Evolutionary conservation across 2,888 invertebrate genomes (phyloP), one percentile per base, ranked within the genome.

Genomic region (Polyommatus icarus): DNA sequence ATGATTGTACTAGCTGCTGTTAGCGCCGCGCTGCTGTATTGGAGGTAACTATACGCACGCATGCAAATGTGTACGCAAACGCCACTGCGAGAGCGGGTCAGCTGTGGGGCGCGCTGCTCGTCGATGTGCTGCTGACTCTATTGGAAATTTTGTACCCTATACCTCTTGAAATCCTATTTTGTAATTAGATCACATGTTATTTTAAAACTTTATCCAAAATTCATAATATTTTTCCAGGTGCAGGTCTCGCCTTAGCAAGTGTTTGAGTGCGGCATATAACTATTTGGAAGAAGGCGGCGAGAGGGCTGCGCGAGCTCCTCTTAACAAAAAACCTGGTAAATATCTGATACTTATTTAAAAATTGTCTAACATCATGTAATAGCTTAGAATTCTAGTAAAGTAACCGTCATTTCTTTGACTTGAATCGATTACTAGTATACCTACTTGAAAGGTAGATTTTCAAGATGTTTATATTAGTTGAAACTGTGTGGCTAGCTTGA

Each of bases 311-410:
- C 82, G 92, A 15, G 92, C 91, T 0, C 93, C 92, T 0, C 88
- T 91, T 29, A 93, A 94, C 73, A 94, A 94, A 80, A 94, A 94
- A 82, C 93, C 92, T n/a, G 93, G 94, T 93, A n/a, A n/a, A n/a
- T n/a, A n/a, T n/a, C n/a, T n/a, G n/a, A n/a, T n/a, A n/a, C n/a
- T n/a, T n/a, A n/a, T n/a, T n/a, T n/a, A n/a, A n/a, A n/a, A n/a
- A n/a, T n/a, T n/a, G n/a, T n/a, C n/a, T n/a, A n/a, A n/a, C n/a
- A n/a, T n/a, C n/a, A n/a, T n/a, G n/a, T n/a, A n/a, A n/a, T n/a
- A n/a, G n/a, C n/a, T n/a, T n/a, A n/a, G n/a, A n/a, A n/a, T n/a
- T n/a, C n/a, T n/a, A n/a, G n/a, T n/a, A n/a, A n/a, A n/a, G n/a
- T n/a, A n/a, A n/a, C n/a, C n/a, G n/a, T n/a, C n/a, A n/a, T n/a